Conservation (phyloP, 2,888 invertebrate genomes). For the Palloptera scutellata region DNA sequence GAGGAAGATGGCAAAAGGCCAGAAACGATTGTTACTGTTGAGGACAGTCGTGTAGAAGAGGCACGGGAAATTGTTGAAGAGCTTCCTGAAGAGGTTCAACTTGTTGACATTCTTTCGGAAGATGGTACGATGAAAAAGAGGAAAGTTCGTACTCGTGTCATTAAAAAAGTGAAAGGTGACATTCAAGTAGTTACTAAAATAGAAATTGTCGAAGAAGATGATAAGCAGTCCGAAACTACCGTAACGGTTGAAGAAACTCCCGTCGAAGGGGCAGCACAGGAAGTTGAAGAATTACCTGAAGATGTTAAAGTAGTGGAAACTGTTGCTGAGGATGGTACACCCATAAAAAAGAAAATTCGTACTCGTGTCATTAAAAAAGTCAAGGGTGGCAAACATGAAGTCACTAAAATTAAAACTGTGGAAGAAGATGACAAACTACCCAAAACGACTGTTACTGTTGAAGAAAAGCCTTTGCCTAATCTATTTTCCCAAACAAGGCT, state of each 20-base stretch:
- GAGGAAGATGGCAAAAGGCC: conserved; percentile 36
- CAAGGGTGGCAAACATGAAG: conserved; percentile 34
- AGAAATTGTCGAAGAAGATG: conserved; percentile 37
- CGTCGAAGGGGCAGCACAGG: conserved; percentile 17
- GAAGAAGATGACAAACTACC: conserved; percentile 36
- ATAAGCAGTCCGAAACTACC: conserved; percentile 34
- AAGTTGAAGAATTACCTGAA: conserved; percentile 30
- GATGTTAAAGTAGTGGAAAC: conserved; percentile 33
- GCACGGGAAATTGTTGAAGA: conserved; percentile 23
- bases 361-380: conserved; percentile 37
- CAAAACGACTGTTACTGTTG: conserved; percentile 34
- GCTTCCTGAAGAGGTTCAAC: conserved; percentile 33
- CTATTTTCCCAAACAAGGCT: conserved; percentile 39
- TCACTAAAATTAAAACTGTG: conserved; percentile 40
- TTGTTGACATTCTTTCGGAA: conserved; percentile 31
- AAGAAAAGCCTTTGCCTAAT: conserved; percentile 27
- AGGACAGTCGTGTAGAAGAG: conserved; percentile 30
- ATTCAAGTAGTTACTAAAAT: conserved; percentile 36
- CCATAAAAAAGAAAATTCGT: conserved; percentile 29
- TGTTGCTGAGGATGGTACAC: conserved; percentile 33
- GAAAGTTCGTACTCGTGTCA: conserved; percentile 34
- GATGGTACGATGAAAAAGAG: conserved; percentile 34
- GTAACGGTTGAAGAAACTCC: conserved; percentile 35
- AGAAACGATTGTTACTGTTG: conserved; percentile 34
- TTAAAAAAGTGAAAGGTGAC: conserved; percentile 34